Base-by-base conservation (phyloP, 2,113 vertebrate species). In the Pelmatolapia mariae region DNA sequence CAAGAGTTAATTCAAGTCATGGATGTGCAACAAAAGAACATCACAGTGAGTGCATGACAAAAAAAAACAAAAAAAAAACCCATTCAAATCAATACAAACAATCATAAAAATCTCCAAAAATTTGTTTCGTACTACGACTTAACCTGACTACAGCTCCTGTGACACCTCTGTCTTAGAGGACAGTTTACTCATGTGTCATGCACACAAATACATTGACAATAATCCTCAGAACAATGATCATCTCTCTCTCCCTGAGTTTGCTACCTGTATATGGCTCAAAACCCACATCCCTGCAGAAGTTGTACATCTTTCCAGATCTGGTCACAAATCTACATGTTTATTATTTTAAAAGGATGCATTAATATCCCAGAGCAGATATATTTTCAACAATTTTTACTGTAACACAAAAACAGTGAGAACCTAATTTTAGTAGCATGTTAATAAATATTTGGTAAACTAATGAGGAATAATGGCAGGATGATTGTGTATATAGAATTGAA, bases 1-100 rank as follows among this genome's bases (percentile, higher is more conserved):
- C 33, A 6, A 57, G 24, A 82, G 43, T 29, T 7, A 61, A 85
- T 87, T 92, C 76, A 87, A 87, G 85, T 84, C 10, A 52, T 43
- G 38, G 19, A 56, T 36, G 59, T 87, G 61, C 84, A 78, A 22
- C 22, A 57, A n/a, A 50, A 81, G 10, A 40, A 26, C 47, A 36
- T 80, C 56, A 88, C 50, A 88, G 53, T 5, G 73, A 50, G 22
- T 8, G 18, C 8, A 31, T 18, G 15, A 19, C 7, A 24, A 10
- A 57, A 38, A 71, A 80, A 31, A 2, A 52, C 5, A 53, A 10
- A 5, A 73, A 50, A n/a, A n/a, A n/a, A n/a, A n/a, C n/a, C n/a
- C 43, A 50, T 61, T 82, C 5, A 38, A 38, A 86, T 5, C 40
- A 61, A 73, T n/a, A 26, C 24, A 16, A 6, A 26, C 40, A 2